Percentiles rank a stretch among this genome's conserved stretches.
These are phyloP conservation scores for Ellobium chinense DNA, from an alignment of 2,888 invertebrate species.

Conservation along the genomic window DNA sequence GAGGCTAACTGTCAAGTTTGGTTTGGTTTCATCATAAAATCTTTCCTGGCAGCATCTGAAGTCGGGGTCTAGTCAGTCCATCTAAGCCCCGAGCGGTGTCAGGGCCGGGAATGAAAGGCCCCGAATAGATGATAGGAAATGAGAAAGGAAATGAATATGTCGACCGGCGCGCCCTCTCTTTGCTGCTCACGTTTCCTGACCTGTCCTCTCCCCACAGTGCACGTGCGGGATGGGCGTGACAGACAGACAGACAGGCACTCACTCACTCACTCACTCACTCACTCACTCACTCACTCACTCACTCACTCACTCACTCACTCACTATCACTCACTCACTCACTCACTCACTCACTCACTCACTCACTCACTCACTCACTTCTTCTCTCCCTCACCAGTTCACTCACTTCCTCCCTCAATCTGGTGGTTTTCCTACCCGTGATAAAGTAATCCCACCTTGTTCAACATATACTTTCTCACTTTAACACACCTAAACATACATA, in stretches of 20 bases:
- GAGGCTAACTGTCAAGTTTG: too few relatives aligned
- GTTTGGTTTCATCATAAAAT: too few relatives aligned
- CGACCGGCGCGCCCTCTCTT: background rate
- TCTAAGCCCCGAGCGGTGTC: too few relatives aligned
- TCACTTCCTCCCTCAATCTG: background rate
- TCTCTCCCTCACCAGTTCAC: background rate
- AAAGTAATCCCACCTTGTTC: too few relatives aligned
- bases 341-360: background rate
- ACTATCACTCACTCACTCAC: background rate
- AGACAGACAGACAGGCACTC: background rate
- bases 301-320: background rate
- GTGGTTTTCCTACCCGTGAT: too few relatives aligned
- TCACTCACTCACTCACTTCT: background rate
- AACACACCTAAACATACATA: too few relatives aligned
- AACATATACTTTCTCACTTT: too few relatives aligned
- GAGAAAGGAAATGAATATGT: conserved; percentile 45
- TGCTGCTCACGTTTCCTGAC: conserved; percentile 31
- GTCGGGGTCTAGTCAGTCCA: too few relatives aligned
- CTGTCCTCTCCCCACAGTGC: background rate
- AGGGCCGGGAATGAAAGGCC: too few relatives aligned
- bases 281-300: background rate
- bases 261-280: background rate
- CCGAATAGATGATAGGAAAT: conserved; percentile 44
- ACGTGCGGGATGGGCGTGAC: too few relatives aligned
- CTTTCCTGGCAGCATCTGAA: too few relatives aligned